A percentile compares a stretch with the other conserved stretches of the same genome.
Evolutionary conservation across 2,888 invertebrate species (phyloP).

Genomic region (Baccha elongata): DNA sequence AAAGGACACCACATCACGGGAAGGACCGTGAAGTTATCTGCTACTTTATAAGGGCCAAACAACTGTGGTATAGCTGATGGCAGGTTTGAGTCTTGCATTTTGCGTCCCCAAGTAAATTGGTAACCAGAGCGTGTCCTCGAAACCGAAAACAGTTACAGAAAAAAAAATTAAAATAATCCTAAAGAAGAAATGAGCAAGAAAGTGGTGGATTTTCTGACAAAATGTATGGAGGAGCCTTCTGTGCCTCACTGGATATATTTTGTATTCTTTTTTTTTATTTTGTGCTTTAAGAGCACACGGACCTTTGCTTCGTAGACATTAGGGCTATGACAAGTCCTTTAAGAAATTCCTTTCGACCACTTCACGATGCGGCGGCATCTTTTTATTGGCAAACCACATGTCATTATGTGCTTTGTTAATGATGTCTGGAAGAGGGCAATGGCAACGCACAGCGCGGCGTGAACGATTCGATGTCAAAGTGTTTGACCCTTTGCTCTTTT

Average conservation of each 20-base stretch:
- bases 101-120: constrained; percentile 53
- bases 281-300: constrained; percentile 1
- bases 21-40: constrained; percentile 61
- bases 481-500: no score
- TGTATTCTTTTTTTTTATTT: neutral
- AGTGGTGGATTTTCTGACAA: constrained; percentile 38
- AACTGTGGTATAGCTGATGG: constrained; percentile 48
- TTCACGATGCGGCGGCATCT: constrained; percentile 54
- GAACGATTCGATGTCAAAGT: no score
- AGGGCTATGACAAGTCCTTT: constrained; percentile 46
- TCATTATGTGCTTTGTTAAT: constrained; percentile 38
- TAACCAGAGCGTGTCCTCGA: constrained; percentile 69
- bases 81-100: constrained; percentile 63
- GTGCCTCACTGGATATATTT: neutral
- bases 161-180: constrained; percentile 31
- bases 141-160: constrained; percentile 56
- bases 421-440: neutral
- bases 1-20: constrained; percentile 50
- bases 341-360: constrained; percentile 61
- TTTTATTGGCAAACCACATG: constrained; percentile 59
- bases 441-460: no score
- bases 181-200: constrained; percentile 44
- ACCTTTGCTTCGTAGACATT: constrained; percentile 28
- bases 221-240: constrained; percentile 16
- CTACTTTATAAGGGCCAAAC: constrained; percentile 40